A percentile compares a stretch with the other conserved stretches of the same genome.
Evolutionary conservation across 2,113 vertebrate species (phyloP).

Genomic region (Corythoichthys intestinalis): DNA sequence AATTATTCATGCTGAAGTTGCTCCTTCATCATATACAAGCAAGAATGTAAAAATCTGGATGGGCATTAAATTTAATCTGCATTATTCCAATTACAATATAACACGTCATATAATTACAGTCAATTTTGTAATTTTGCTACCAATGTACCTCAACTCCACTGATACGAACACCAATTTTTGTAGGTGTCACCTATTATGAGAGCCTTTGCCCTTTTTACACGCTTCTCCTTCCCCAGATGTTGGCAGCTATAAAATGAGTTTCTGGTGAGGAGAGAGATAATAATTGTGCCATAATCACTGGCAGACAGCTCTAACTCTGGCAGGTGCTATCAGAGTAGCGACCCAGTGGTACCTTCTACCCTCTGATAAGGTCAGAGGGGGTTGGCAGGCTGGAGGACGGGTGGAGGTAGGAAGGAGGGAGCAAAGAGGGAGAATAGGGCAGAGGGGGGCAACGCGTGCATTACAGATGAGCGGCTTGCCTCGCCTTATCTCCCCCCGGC

Average conservation of each 20-base stretch:
- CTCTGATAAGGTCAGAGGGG: constrained; percentile 75
- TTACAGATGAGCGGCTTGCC: constrained; percentile 65
- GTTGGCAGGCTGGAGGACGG: constrained; percentile 43
- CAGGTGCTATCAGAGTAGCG: constrained; percentile 72
- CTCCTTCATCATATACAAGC: neutral
- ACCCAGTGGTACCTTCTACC: constrained; percentile 80
- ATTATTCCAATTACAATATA: constrained; percentile 7
- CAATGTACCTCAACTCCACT: neutral
- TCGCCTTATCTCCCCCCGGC: constrained; percentile 80
- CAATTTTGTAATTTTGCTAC: constrained; percentile 1
- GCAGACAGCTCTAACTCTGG: constrained; percentile 65
- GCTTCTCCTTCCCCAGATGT: constrained; percentile 54
- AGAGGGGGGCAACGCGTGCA: constrained; percentile 48
- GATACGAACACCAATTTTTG: constrained; percentile 10
- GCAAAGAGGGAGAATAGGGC: constrained; percentile 43
- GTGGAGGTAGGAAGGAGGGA: constrained; percentile 36
- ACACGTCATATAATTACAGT: neutral
- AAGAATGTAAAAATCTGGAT: constrained; percentile 5
- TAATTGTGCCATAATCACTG: constrained; percentile 74
- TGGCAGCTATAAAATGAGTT: constrained; percentile 74
- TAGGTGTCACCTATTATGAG: constrained; percentile 52
- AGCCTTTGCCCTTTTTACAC: constrained; percentile 45
- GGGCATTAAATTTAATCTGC: constrained; percentile 7
- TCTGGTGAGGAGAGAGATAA: constrained; percentile 65
- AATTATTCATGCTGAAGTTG: constrained; percentile 1